A percentile compares a stretch with the other conserved stretches of the same genome.
phyloP scores from a whole-genome alignment of 2,797 vertebrate genomes.

The Hoplostethus atlanticus region DNA sequence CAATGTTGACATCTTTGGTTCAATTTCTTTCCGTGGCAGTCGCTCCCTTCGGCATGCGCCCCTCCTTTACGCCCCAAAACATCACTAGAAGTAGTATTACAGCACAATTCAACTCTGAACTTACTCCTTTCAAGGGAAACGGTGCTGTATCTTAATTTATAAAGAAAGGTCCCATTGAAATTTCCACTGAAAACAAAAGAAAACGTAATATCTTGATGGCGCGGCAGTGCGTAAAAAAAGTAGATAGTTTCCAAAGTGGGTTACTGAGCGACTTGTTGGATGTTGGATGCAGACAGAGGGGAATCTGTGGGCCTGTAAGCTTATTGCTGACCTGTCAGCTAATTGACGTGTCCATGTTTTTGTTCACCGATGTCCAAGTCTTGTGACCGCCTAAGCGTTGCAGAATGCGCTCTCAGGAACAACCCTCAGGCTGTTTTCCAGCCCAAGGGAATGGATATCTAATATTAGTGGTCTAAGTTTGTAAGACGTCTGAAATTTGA shows the following conservation, averaged over 20 bases:
- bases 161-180: conserved; percentile 9
- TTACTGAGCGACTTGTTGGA: conserved; percentile 68
- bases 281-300: conserved; percentile 53
- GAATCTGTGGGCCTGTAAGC: conserved; percentile 63
- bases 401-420: conserved; percentile 67
- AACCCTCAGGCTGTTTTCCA: conserved; percentile 40
- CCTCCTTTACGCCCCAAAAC: conserved; percentile 78
- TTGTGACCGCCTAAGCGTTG: conserved; percentile 81
- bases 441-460: conserved; percentile 1
- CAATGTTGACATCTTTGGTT: conserved; percentile 88
- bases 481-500: neutral
- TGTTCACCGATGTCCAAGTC: conserved; percentile 75
- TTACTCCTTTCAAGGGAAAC: conserved; percentile 1
- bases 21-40: conserved; percentile 81
- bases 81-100: conserved; percentile 49
- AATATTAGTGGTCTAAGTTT: neutral
- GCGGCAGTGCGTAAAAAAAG: conserved; percentile 32
- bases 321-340: conserved; percentile 66
- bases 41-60: conserved; percentile 85
- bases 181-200: conserved; percentile 28
- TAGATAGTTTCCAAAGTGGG: conserved; percentile 37
- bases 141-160: neutral
- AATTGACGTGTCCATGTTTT: conserved; percentile 69
- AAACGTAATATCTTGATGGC: neutral
- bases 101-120: conserved; percentile 35